phyloP scores from a whole-genome alignment of 2,797 vertebrate species.

The Okamejei kenojei region DNA sequence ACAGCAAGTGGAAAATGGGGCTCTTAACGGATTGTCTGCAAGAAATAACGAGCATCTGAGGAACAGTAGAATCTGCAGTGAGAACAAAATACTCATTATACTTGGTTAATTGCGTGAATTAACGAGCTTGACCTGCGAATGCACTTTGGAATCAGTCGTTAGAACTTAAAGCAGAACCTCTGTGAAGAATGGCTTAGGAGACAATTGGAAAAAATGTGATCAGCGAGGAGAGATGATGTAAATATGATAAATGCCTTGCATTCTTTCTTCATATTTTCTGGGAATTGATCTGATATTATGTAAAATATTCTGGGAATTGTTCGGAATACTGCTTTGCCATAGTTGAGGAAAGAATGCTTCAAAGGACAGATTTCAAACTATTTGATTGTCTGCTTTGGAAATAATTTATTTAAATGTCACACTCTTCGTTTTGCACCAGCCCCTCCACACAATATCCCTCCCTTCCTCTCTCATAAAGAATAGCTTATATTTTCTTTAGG shows the following conservation, averaged over 20 bases:
- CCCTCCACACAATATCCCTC: neutral
- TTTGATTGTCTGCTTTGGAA: neutral
- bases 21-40: neutral
- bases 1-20: neutral
- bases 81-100: slow-evolving; percentile 26
- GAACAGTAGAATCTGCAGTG: neutral
- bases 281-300: neutral
- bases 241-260: neutral
- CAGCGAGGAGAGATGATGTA: neutral
- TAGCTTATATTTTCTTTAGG: too few species aligned
- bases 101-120: slow-evolving; percentile 18
- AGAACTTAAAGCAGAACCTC: neutral
- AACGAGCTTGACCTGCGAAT: slow-evolving; percentile 2
- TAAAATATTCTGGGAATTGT: neutral
- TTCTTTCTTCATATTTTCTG: slow-evolving; percentile 10
- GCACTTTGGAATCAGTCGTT: neutral
- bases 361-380: neutral
- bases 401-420: neutral
- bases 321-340: neutral
- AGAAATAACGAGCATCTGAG: slow-evolving; percentile 19
- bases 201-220: slow-evolving; percentile 14
- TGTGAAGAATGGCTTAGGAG: neutral
- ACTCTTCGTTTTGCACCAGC: neutral
- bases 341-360: neutral
- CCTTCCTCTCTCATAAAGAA: too few species aligned